These are phyloP conservation scores for Ylistrum balloti DNA, from an alignment of 1,140 invertebrate genomes.

Conservation along the genomic window DNA sequence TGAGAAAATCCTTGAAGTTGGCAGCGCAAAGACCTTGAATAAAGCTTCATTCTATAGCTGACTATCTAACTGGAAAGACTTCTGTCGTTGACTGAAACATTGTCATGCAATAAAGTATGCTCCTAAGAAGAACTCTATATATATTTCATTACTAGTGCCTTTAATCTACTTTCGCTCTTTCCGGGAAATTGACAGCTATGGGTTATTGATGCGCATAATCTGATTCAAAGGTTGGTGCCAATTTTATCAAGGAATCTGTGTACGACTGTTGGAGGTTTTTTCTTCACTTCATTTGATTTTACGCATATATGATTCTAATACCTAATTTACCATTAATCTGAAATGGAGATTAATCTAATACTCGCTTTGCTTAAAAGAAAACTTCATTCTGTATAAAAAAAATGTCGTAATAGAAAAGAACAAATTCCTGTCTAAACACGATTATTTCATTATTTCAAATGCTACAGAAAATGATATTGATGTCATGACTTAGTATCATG, in stretches of 20 bases:
- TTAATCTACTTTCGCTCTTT: background rate
- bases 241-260: background rate
- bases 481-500: too few species aligned
- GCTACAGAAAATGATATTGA: too few species aligned
- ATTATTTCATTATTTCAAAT: too few species aligned
- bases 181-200: background rate
- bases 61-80: background rate
- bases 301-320: background rate
- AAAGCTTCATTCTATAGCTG: background rate
- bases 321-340: background rate
- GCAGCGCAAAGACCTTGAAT: background rate
- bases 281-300: background rate
- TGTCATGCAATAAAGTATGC: background rate
- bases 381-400: too few species aligned
- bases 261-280: background rate
- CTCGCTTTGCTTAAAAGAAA: too few species aligned
- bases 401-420: too few species aligned
- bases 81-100: background rate
- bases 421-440: too few species aligned
- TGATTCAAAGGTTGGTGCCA: background rate
- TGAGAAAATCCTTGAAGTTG: background rate
- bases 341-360: too few species aligned
- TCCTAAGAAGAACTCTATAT: background rate
- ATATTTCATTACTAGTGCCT: background rate
- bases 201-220: background rate